These are phyloP conservation scores for Pagetopsis macropterus DNA, from an alignment of 2,797 vertebrate species.

Conservation along the genomic window DNA sequence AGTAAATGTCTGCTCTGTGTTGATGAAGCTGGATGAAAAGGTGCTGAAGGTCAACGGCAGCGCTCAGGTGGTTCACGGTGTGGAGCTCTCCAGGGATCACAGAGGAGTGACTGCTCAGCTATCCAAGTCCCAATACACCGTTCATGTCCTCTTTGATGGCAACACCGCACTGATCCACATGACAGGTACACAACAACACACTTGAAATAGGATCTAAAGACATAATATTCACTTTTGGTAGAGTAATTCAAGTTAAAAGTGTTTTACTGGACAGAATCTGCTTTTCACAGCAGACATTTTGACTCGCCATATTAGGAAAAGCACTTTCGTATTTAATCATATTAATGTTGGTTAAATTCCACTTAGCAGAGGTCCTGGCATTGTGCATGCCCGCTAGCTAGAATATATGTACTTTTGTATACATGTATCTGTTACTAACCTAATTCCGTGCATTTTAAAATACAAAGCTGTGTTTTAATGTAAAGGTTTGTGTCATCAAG, in stretches of 20 bases:
- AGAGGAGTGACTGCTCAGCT: conserved; percentile 44
- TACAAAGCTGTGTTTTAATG: too few species aligned
- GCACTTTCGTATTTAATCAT: too few species aligned
- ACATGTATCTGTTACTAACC: too few species aligned
- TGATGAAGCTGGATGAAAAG: conserved; percentile 35
- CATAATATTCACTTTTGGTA: too few species aligned
- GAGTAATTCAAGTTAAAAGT: not conserved
- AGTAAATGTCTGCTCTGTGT: not conserved
- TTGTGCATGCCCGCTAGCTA: too few species aligned
- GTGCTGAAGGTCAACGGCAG: conserved; percentile 9
- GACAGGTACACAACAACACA: conserved; percentile 19
- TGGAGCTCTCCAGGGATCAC: conserved; percentile 35
- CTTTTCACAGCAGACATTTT: too few species aligned
- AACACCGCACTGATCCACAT: conserved; percentile 28
- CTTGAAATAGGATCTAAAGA: not conserved
- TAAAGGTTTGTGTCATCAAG: too few species aligned
- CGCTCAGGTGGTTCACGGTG: conserved; percentile 17
- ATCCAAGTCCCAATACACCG: not conserved
- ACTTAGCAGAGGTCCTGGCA: too few species aligned
- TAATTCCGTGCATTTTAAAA: too few species aligned
- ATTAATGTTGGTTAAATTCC: too few species aligned
- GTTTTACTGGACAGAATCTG: not conserved
- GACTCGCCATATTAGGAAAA: too few species aligned
- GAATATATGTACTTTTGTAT: too few species aligned
- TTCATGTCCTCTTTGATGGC: conserved; percentile 52